A percentile compares a stretch with the other conserved stretches of the same genome.
Evolutionary conservation across 1,140 invertebrate species (phyloP).

Genomic region (Macrostomum lignano): DNA sequence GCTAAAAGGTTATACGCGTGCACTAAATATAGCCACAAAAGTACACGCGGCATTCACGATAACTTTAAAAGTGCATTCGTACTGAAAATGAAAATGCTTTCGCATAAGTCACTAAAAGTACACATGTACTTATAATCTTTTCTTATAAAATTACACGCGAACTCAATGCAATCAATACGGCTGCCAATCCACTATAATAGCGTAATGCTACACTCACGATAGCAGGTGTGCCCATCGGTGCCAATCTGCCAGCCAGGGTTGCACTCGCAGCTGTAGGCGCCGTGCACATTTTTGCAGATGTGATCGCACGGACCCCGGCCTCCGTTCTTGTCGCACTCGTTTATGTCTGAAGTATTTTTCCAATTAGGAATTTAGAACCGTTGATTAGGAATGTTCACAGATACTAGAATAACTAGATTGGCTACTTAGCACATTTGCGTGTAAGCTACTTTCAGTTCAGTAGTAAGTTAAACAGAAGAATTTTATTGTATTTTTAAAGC

Average conservation of each 20-base stretch:
- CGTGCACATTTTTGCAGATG: conserved; percentile 28
- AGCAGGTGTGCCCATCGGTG: conserved; percentile 25
- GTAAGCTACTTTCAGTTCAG: no score
- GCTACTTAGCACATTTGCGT: background rate
- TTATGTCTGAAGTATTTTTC: conserved; percentile 16
- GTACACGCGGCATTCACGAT: no score
- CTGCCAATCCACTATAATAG: background rate
- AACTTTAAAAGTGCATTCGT: no score
- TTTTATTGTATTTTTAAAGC: no score
- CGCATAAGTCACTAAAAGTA: no score
- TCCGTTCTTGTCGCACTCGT: conserved; percentile 16
- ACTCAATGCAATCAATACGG: background rate
- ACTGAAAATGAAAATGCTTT: no score
- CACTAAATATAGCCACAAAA: no score
- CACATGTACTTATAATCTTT: no score
- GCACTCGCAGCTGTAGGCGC: conserved; percentile 27
- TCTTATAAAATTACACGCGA: conserved; percentile 2
- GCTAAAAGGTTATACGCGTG: no score
- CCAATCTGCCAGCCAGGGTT: conserved; percentile 27
- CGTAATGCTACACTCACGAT: conserved; percentile 17
- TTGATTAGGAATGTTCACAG: background rate
- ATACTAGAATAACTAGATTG: background rate
- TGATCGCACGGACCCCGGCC: conserved; percentile 13
- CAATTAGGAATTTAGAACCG: background rate
- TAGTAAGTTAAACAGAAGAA: no score